Percentiles rank a stretch among this genome's conserved stretches.
These are phyloP conservation scores for Jordanella pulchra DNA, from an alignment of 2,797 vertebrate genomes.

Conservation along the genomic window DNA sequence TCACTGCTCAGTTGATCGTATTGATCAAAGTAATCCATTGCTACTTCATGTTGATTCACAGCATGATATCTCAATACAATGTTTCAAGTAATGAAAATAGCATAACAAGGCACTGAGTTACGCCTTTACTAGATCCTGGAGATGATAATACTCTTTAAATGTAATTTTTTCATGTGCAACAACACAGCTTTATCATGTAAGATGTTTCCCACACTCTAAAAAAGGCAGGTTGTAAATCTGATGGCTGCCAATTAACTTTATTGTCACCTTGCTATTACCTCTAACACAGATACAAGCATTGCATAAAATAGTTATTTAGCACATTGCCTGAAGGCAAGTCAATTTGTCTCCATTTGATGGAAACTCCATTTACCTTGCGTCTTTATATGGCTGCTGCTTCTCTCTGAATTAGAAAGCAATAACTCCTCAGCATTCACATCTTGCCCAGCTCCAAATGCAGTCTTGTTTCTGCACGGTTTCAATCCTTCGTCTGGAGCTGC, in stretches of 20 bases:
- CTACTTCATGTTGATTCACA: not conserved
- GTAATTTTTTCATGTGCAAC: not conserved
- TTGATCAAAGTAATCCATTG: not conserved
- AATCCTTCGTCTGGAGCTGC: conserved; percentile 24
- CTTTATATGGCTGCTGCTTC: conserved; percentile 15
- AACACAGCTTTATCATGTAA: not conserved
- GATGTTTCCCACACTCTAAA: not conserved
- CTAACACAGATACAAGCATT: not conserved
- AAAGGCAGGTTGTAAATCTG: conserved; percentile 9
- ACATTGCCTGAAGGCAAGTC: not conserved
- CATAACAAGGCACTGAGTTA: not conserved
- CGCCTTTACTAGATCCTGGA: not conserved
- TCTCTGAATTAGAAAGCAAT: conserved; percentile 18
- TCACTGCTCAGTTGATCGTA: too few species aligned
- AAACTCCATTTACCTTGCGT: conserved; percentile 1
- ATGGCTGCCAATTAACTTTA: conserved; percentile 4
- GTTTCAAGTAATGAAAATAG: not conserved
- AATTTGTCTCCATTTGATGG: conserved; percentile 14
- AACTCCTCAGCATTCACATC: conserved; percentile 30
- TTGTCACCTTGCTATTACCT: conserved; percentile 4
- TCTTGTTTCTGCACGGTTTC: not conserved
- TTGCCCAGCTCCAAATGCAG: conserved; percentile 14
- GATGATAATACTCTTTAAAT: not conserved
- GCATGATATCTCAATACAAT: not conserved
- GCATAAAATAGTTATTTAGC: conserved; percentile 1